A percentile compares a stretch with the other conserved stretches of the same genome.
Evolutionary conservation across 2,888 invertebrate species (phyloP).

Genomic region (Cheilosia urbana): DNA sequence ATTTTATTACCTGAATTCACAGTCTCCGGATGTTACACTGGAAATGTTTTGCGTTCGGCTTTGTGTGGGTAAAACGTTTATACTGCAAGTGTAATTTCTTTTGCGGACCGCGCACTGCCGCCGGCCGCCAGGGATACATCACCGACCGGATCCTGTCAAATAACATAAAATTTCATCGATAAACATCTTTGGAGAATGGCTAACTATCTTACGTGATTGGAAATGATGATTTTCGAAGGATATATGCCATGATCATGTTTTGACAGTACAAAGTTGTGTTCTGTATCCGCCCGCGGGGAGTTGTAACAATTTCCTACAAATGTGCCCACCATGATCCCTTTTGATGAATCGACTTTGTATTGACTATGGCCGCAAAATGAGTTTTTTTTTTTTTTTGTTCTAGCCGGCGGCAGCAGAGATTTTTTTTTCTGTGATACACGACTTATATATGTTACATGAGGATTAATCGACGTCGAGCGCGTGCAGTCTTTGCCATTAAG

Average conservation of each 20-base stretch:
- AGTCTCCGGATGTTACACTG: constrained; percentile 32
- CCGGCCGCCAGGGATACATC: constrained; percentile 5
- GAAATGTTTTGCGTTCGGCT: constrained; percentile 46
- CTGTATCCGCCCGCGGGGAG: constrained; percentile 10
- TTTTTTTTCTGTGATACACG: constrained; percentile 3
- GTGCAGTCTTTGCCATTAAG: constrained; percentile 22
- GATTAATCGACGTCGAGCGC: constrained; percentile 44
- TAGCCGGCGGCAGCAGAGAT: too few relatives aligned
- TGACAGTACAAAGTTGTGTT: background rate
- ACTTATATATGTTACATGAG: constrained; percentile 41
- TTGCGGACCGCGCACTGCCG: background rate
- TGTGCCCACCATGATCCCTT: constrained; percentile 36
- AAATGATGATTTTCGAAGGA: constrained; percentile 44
- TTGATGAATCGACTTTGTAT: constrained; percentile 52
- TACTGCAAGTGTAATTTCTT: constrained; percentile 8
- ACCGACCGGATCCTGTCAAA: constrained; percentile 23
- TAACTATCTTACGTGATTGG: constrained; percentile 67
- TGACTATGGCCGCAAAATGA: constrained; percentile 43
- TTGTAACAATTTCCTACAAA: constrained; percentile 14
- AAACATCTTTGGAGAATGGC: constrained; percentile 51
- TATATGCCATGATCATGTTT: constrained; percentile 21
- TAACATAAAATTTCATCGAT: constrained; percentile 63
- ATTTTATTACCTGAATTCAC: constrained; percentile 59
- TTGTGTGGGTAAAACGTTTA: constrained; percentile 2
- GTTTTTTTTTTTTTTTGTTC: constrained; percentile 16